phyloP scores from a whole-genome alignment of 1,140 invertebrate species.

The Phocides pigmalion region DNA sequence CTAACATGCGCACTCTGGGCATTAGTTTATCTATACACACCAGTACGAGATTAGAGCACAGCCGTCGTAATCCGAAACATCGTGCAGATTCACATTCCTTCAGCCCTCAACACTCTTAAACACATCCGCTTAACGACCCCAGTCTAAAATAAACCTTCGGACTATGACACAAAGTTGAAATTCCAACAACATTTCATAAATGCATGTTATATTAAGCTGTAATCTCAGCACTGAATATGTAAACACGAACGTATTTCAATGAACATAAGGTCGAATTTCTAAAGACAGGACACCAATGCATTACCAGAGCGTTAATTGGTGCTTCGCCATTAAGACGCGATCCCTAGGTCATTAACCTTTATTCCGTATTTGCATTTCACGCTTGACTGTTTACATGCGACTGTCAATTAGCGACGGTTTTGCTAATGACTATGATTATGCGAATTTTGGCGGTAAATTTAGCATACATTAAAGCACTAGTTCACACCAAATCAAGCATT shows the following conservation, averaged over 20 bases:
- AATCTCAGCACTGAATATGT: neutral
- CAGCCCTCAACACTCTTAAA: slow-evolving; percentile 26
- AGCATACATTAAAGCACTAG: too few species aligned
- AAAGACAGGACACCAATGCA: neutral
- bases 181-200: neutral
- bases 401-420: slow-evolving; percentile 19
- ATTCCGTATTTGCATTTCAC: slow-evolving; percentile 42
- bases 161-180: neutral
- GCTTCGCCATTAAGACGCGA: slow-evolving; percentile 37
- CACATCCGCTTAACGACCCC: neutral
- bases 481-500: too few species aligned
- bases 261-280: neutral
- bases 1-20: neutral
- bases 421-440: neutral
- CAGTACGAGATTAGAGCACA: slow-evolving; percentile 18
- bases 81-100: slow-evolving; percentile 23
- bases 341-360: slow-evolving; percentile 41
- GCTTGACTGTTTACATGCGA: slow-evolving; percentile 11
- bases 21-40: slow-evolving; percentile 17
- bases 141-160: slow-evolving; percentile 6
- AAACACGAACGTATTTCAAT: neutral
- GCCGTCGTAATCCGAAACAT: slow-evolving; percentile 30
- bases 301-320: slow-evolving; percentile 38
- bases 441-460: too few species aligned
- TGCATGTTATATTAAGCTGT: slow-evolving; percentile 32